Conservation (phyloP, 2,113 vertebrate genomes). For the Puma concolor region DNA sequence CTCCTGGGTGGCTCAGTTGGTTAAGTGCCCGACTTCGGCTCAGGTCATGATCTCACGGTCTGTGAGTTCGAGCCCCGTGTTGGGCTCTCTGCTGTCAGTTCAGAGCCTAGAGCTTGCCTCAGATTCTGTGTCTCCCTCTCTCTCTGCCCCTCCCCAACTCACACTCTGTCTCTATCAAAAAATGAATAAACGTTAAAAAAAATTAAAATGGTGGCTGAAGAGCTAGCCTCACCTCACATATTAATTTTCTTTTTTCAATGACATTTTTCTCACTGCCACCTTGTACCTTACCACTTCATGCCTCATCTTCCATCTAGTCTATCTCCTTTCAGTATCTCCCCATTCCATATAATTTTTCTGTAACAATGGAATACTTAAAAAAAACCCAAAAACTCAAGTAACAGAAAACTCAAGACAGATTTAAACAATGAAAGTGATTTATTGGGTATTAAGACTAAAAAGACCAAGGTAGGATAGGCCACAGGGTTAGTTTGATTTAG, state of each 20-base stretch:
- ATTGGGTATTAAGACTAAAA: neutral
- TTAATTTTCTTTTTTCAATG: neutral
- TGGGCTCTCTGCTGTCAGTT: no score
- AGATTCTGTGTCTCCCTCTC: no score
- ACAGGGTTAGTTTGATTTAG: neutral
- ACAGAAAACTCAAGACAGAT: neutral
- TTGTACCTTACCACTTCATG: neutral
- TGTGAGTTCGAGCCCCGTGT: no score
- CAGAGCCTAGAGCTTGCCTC: no score
- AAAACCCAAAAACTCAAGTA: neutral
- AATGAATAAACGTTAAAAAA: no score
- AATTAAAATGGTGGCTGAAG: neutral
- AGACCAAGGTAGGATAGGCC: neutral
- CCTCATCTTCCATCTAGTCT: neutral
- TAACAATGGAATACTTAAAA: neutral
- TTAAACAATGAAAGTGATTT: neutral
- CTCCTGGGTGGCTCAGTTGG: no score
- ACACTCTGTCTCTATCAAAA: no score
- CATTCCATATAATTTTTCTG: neutral
- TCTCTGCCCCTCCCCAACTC: no score
- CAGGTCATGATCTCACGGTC: no score
- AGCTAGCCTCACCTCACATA: neutral
- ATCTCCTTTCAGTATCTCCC: neutral
- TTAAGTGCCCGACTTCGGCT: no score
- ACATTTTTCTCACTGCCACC: neutral